phyloP scores from a whole-genome alignment of 2,888 invertebrate species.

The Trichopoda pennipes region DNA sequence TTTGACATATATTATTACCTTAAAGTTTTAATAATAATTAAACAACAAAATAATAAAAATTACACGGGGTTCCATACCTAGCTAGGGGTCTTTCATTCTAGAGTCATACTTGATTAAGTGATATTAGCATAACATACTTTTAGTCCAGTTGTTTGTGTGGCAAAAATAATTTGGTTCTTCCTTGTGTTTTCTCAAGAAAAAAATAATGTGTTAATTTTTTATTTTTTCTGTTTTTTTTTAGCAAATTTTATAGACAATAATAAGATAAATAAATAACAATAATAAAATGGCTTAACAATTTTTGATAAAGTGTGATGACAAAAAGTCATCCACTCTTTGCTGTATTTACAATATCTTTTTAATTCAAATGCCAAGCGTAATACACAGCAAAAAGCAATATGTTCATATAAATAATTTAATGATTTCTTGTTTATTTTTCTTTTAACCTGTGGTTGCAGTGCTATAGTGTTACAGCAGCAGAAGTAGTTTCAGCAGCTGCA shows the following conservation, averaged over 20 bases:
- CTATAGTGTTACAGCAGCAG: background rate
- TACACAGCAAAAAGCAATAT: background rate
- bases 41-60: too few relatives aligned
- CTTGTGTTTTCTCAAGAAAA: too few relatives aligned
- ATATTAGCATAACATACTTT: too few relatives aligned
- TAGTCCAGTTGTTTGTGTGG: too few relatives aligned
- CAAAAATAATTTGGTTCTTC: too few relatives aligned
- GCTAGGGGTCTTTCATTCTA: too few relatives aligned
- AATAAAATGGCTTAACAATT: conserved; percentile 49
- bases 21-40: too few relatives aligned
- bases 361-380: background rate
- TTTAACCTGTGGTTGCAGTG: conserved; percentile 25
- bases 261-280: background rate
- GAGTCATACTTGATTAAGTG: too few relatives aligned
- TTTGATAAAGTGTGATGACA: conserved; percentile 59
- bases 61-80: too few relatives aligned
- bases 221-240: background rate
- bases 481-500: background rate
- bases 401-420: conserved; percentile 10
- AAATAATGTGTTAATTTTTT: too few relatives aligned
- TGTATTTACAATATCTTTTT: background rate
- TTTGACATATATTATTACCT: too few relatives aligned
- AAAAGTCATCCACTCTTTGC: conserved; percentile 48
- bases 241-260: background rate
- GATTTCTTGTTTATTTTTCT: conserved; percentile 16